Evolutionary conservation across 2,113 vertebrate species (phyloP), one percentile per base, ranked within the genome.

Genomic region (Gadus macrocephalus): DNA sequence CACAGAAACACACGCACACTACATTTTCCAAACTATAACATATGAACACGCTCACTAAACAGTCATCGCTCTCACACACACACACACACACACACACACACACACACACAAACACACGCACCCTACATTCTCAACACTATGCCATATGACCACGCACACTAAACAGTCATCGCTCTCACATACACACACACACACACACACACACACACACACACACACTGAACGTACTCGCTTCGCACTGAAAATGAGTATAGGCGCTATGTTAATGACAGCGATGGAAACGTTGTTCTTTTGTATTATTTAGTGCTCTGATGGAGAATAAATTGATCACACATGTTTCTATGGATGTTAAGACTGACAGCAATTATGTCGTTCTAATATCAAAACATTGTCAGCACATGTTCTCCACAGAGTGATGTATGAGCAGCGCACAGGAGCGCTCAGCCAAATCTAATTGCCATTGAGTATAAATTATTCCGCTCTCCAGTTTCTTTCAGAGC

Each of bases 251-350:
- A 16, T 16, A 58, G 55, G 3, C 55, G 68, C 64, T 11, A 20
- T 28, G 15, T 31, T 31, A 49, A 49, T 15, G 22, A 64, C 15
- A 49, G 42, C 12, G 12, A 64, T 73, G 53, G n/a, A 69, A 70
- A 75, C 64, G 67, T 35, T 58, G 53, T 25, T 78, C 27, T 61
- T 59, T 53, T 4, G 5, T n/a, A 58, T 58, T 49, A 49, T 49
- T 35, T 49, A 49, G 55, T 49, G 9, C 31, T 35, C 31, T 55
- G n/a, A 73, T 38, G 15, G 16, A 56, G 63, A n/a, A 15, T 7
- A 72, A 74, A 85, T 69, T 72, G 38, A 68, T 63, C 62, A 25
- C 75, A 82, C 68, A 75, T 71, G 58, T 77, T 25, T 49, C 42
- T 12, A 1, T 9, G 15, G 15, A 42, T 53, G 31, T 67, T 59